Base-by-base conservation (phyloP, 1,140 invertebrate species). In the Drosophila guanche region DNA sequence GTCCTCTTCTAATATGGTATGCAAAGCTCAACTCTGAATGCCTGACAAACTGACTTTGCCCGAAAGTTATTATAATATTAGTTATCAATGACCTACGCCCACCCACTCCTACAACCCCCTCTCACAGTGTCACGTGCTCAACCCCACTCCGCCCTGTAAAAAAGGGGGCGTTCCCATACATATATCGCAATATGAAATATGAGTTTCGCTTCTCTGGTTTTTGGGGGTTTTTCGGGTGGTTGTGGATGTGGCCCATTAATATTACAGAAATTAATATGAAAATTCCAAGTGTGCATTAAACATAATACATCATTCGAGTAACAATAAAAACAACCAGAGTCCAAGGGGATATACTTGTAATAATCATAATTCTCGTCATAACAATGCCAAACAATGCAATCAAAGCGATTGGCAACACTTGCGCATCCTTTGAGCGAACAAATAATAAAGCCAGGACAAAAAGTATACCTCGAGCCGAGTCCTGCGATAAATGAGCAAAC, bases 331-430 rank as follows among this genome's bases (percentile, higher is more conserved):
- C 25, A 20, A 37, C 33, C 3, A 12, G 33, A 37, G 33, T n/a
- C 42, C 14, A 10, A 22, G 1, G 22, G 61, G 42, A 48, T 37
- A 37, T 37, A 37, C 33, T 43, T 61, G 56, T 62, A 81, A 81
- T 29, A 77, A 81, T 69, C 86, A 84, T 76, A 86, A 76, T 70
- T 58, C 76, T 83, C 55, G 50, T 67, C 79, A 84, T 68, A 84
- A 83, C 77, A 85, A 85, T 66, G 61, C 59, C 69, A 67, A 74
- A 88, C 83, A 88, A 88, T 79, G 83, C 74, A 88, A 88, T 88
- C 83, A 88, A 88, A 88, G 83, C 83, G 84, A 88, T 88, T 88
- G 53, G 83, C 83, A 79, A 88, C 83, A 88, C 83, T 88, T 88
- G 83, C 79, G 75, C 75, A 89, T 88, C 84, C 83, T 88, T 76